Evolutionary conservation across 2,113 vertebrate species (phyloP).

Genomic region (Melanostigma gelatinosum): DNA sequence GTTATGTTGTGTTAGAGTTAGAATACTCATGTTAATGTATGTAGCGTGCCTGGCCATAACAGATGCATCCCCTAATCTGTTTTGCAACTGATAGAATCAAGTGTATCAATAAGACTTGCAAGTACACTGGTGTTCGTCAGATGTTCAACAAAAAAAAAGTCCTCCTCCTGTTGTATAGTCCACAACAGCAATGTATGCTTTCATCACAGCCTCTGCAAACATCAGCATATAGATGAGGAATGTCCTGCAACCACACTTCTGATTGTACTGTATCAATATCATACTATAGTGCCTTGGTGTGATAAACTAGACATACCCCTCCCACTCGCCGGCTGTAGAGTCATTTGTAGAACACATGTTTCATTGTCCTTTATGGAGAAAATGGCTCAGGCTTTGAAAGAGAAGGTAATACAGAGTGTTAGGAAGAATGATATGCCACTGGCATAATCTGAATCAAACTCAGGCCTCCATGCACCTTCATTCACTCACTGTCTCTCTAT

Average conservation of each 20-base stretch:
- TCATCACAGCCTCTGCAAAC: slow-evolving; percentile 35
- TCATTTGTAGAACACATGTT: neutral
- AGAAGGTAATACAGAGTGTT: slow-evolving; percentile 13
- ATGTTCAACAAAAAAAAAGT: neutral
- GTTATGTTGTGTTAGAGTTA: neutral
- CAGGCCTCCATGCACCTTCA: slow-evolving; percentile 6
- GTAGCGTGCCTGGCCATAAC: neutral
- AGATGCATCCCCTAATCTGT: neutral
- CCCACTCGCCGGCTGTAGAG: neutral
- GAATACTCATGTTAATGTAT: neutral
- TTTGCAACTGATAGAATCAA: neutral
- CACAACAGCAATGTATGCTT: slow-evolving; percentile 11
- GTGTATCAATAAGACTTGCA: neutral
- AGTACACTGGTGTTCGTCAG: neutral
- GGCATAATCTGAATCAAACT: slow-evolving; percentile 41
- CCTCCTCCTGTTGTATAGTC: neutral
- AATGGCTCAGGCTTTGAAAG: slow-evolving; percentile 23
- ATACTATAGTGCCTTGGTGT: slow-evolving; percentile 9
- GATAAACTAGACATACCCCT: slow-evolving; percentile 18
- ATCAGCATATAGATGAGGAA: slow-evolving; percentile 67
- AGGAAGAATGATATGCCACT: slow-evolving; percentile 23
- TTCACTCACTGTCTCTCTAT: slow-evolving; percentile 19
- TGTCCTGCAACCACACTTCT: slow-evolving; percentile 25
- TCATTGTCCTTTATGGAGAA: slow-evolving; percentile 19
- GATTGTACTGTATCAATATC: slow-evolving; percentile 31